phyloP scores from a whole-genome alignment of 2,888 invertebrate species.

The Chloroclystis v-ata region DNA sequence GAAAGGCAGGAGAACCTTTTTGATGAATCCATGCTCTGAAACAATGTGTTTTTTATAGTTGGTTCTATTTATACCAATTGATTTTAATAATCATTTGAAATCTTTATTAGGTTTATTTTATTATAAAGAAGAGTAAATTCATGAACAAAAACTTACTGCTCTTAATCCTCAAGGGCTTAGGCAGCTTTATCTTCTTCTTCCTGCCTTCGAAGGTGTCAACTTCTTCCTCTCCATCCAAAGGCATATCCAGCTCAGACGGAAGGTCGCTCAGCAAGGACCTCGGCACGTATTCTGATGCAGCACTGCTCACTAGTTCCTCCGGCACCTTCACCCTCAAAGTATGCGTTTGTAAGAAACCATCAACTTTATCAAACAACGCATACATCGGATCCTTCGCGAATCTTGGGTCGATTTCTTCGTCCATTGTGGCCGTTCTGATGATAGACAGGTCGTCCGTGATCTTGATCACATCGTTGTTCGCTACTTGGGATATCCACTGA shows the following conservation, averaged over 20 bases:
- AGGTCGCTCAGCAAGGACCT: constrained; percentile 80
- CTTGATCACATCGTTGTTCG: constrained; percentile 82
- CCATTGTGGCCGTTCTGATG: constrained; percentile 79
- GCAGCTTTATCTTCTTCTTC: constrained; percentile 74
- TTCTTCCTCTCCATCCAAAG: constrained; percentile 80
- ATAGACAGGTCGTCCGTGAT: constrained; percentile 87
- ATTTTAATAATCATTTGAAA: too few relatives aligned
- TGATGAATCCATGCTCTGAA: constrained; percentile 88
- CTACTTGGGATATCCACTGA: constrained; percentile 83
- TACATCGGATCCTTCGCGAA: constrained; percentile 75
- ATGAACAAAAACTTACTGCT: constrained; percentile 50
- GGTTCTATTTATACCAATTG: too few relatives aligned
- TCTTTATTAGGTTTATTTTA: too few relatives aligned
- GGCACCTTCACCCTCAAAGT: constrained; percentile 86
- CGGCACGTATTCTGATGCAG: constrained; percentile 80
- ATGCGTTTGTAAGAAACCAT: constrained; percentile 86
- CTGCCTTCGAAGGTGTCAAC: constrained; percentile 67
- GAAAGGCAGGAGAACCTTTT: constrained; percentile 91
- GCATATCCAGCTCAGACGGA: constrained; percentile 83
- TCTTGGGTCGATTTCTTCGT: constrained; percentile 64
- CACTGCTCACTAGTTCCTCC: constrained; percentile 77
- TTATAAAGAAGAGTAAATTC: too few relatives aligned
- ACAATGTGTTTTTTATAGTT: too few relatives aligned
- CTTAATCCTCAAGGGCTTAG: constrained; percentile 73
- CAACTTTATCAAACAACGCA: constrained; percentile 84